Evolutionary conservation across 1,140 invertebrate species (phyloP), one percentile per base, ranked within the genome.

Genomic region (Hirudo medicinalis): DNA sequence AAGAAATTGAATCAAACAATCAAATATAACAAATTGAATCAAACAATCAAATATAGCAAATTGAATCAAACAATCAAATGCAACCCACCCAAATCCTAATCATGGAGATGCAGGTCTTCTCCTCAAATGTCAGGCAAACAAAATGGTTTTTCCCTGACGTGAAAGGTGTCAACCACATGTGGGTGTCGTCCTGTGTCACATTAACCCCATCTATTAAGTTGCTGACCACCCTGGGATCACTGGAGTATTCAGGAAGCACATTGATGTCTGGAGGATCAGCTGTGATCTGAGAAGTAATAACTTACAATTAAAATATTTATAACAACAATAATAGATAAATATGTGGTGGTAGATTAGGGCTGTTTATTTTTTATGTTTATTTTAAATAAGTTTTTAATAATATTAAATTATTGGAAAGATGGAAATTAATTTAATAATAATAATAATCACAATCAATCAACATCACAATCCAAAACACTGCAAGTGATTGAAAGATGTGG

Each of bases 1-100:
- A n/a, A n/a, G n/a, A n/a, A 60, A 60, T 6, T 60, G 20, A 6
- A 4, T 40, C 40, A 22, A 60, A 60, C 4, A 60, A 60, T 22
- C n/a, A n/a, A n/a, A n/a, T n/a, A n/a, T n/a, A n/a, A n/a, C n/a
- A n/a, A 60, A 60, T 6, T 60, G 20, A 6, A 4, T 40, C 40
- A 22, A 60, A 60, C 4, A 60, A 60, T 22, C 55, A 60, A 60
- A 4, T 22, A 60, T 15, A 60, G 15, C 20, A 4, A 60, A 22
- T 15, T 22, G 27, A n/a, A n/a, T n/a, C n/a, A n/a, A n/a, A n/a
- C 55, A 60, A 36, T n/a, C 25, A 27, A 40, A 27, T 36, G 22
- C n/a, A 71, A 67, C 68, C 60, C 82, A 89, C 89, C 89, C 90
- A 91, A 76, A 91, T 87, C 78, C 89, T 84, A 69, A 91, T 84